phyloP scores from a whole-genome alignment of 2,113 vertebrate species.

The Gnathonemus echidnorhynchus region DNA sequence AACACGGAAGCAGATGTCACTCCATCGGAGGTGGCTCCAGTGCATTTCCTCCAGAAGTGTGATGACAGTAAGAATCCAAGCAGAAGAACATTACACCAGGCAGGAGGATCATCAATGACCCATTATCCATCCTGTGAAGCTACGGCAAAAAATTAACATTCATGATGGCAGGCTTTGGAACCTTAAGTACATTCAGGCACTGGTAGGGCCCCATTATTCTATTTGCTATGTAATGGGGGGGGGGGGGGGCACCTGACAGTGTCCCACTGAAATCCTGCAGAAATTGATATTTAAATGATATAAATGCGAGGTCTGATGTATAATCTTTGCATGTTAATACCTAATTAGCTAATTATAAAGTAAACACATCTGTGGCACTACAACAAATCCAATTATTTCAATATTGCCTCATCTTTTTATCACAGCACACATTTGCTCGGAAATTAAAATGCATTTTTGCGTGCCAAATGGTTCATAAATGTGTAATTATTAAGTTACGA shows the following conservation, averaged over 20 bases:
- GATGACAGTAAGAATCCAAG: background rate
- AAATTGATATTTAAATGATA: slow-evolving; percentile 5
- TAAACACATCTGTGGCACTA: background rate
- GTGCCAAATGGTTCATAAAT: slow-evolving; percentile 47
- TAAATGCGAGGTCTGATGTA: background rate
- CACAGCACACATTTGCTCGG: background rate
- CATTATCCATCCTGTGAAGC: background rate
- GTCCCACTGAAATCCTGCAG: background rate
- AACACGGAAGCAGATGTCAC: background rate
- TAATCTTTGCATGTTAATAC: background rate
- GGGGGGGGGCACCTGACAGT: background rate
- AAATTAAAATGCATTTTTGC: background rate
- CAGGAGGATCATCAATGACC: background rate
- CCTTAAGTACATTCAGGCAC: background rate
- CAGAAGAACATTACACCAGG: background rate
- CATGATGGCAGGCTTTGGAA: background rate
- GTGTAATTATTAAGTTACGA: slow-evolving; percentile 60
- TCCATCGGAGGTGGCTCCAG: background rate
- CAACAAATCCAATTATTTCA: slow-evolving; percentile 16
- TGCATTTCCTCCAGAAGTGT: background rate
- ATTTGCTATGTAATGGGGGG: background rate
- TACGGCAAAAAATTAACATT: background rate
- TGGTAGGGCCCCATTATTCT: background rate
- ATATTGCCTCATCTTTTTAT: slow-evolving; percentile 13
- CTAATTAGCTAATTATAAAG: slow-evolving; percentile 11